Percentiles rank a stretch among this genome's conserved stretches.
Conservation (phyloP, 2,888 invertebrate genomes). For the Stenurella melanura region DNA sequence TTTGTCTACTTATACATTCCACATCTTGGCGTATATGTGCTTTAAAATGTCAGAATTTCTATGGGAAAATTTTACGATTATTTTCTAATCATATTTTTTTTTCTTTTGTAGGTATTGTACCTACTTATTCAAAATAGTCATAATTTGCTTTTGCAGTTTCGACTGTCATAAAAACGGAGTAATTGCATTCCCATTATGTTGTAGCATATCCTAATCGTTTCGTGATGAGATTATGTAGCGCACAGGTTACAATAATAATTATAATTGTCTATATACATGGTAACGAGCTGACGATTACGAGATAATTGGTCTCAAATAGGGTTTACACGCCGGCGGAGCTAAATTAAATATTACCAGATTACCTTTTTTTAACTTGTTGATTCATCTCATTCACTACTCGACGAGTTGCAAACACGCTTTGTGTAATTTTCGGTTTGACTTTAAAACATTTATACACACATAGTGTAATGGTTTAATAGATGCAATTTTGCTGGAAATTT, state of each 20-base stretch:
- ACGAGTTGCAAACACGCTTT: not conserved
- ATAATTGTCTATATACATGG: slow-evolving; percentile 1
- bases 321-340: not conserved
- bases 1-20: too few relatives aligned
- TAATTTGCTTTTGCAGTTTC: not conserved
- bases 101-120: not conserved
- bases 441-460: not conserved
- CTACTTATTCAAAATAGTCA: not conserved
- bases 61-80: too few relatives aligned
- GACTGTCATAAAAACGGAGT: not conserved
- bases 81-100: too few relatives aligned
- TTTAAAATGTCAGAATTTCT: too few relatives aligned
- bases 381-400: not conserved
- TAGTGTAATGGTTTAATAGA: too few relatives aligned
- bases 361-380: slow-evolving; percentile 2
- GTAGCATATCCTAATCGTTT: not conserved
- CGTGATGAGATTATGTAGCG: not conserved
- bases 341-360: not conserved
- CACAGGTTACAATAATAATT: not conserved
- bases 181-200: not conserved
- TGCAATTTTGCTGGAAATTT: too few relatives aligned
- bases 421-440: not conserved
- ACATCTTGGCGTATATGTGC: too few relatives aligned
- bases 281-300: slow-evolving; percentile 1
- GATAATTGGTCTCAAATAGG: slow-evolving; percentile 2